Base-by-base conservation (phyloP, 2,113 vertebrate species). In the Sciurus niger region DNA sequence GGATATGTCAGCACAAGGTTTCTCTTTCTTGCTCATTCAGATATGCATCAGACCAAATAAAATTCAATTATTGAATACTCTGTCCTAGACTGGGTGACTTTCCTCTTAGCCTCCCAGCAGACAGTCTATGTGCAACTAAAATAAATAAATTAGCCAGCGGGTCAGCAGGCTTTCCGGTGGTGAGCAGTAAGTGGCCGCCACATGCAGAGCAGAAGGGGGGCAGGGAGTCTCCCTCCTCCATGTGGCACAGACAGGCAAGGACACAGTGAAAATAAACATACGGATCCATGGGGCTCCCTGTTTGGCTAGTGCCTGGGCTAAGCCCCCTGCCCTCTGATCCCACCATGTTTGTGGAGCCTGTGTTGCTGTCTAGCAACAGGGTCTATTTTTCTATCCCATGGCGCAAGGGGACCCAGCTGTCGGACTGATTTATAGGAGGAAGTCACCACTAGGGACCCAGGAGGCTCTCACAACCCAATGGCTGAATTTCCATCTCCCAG, bases 341-440 rank as follows among this genome's bases (percentile, higher is more conserved):
- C 8, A 0, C 67, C 43, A 98, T 99, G 98, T 96, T 99, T 99
- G 98, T 98, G 98, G 98, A 95, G 96, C 98, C 98, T 98, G 93
- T 77, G 76, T 89, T 98, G 97, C 98, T 98, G 97, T 98, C 97
- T 98, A 98, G 97, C 97, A 98, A 98, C 96, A 96, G 97, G 97
- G 95, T 97, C 96, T 98, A 95, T 98, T 98, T 98, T 98, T 98
- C 97, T 98, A 97, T 89, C 98, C 96, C 0, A 0, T 94, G 92
- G 95, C 95, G 90, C 93, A 97, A 98, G 98, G 96, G 96, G 97
- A 98, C 68, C 67, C 98, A 98, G 98, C 98, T 98, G 98, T 96
- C 98, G 95, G 68, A 92, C 90, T 98, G 98, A 99, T 98, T 98
- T 98, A 98, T 96, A 98, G 97, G 96, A 98, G 98, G 98, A 99